Base-by-base conservation (phyloP, 2,888 invertebrate species). In the Folsomia manolachei region DNA sequence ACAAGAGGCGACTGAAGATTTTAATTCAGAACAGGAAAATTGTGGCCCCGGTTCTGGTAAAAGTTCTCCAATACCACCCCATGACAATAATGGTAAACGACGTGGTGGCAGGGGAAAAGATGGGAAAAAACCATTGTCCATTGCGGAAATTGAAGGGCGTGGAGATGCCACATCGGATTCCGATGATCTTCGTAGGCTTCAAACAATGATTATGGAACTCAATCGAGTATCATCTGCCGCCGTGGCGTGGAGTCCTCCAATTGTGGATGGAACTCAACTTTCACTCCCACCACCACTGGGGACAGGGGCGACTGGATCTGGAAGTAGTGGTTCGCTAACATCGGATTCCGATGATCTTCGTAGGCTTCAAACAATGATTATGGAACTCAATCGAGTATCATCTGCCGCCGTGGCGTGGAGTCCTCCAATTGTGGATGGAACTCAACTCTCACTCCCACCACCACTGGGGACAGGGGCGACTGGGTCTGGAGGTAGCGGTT, bases 301-400 rank as follows among this genome's bases (percentile, higher is more conserved):
- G 4, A 51, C 63, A 2, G 65, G 27, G 14, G 26, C 25, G 18
- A 53, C 52, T 18, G 61, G 81, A 82, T 51, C 82, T 81, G 72
- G 68, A 21, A 69, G 26, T 25, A 63, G 63, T 1, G 74, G 74
- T 2, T 39, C 39, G 39, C 39, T 39, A 39, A 39, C 78, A 19
- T 79, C 79, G 24, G 91, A 93, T 68, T 92, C 92, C 79, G 92
- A 94, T 83, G 94, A 94, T 83, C 85, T 95, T 18, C 91, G 93
- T 78, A 94, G 94, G 83, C 84, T 95, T 71, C 94, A 95, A 84
- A 92, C 92, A 23, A 96, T 94, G 94, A 92, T 93, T 81, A 88
- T 91, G 81, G 95, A 92, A 84, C 85, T 94, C 82, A 96, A 93
- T 84, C 93, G 92, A 79, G 85, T 92, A 63, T 91, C 91, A 79